Evolutionary conservation across 1,140 invertebrate species (phyloP).

Genomic region (Megalopta genalis): DNA sequence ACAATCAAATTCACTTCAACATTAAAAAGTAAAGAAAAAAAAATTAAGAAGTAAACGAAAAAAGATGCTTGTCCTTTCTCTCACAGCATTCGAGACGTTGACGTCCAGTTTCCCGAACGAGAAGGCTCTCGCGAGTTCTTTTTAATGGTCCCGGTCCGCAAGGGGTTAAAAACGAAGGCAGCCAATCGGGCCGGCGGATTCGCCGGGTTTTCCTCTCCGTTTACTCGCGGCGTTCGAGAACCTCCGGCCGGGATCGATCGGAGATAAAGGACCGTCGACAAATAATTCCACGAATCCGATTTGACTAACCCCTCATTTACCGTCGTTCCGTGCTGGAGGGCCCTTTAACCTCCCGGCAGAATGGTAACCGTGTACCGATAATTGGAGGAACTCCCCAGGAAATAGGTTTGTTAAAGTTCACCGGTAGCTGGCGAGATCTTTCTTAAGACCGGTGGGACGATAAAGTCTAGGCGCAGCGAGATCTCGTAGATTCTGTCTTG

Average conservation of each 20-base stretch:
- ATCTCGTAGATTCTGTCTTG: conserved; percentile 58
- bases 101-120: no score
- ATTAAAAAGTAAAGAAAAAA: no score
- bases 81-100: no score
- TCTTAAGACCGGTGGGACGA: conserved; percentile 41
- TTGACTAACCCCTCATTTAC: conserved; percentile 1
- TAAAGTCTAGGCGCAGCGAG: conserved; percentile 54
- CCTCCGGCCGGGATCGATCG: background rate
- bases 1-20: no score
- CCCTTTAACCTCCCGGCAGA: background rate
- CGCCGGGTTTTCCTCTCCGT: background rate
- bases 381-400: conserved; percentile 52
- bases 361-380: conserved; percentile 30
- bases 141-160: no score
- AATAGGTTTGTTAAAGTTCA: conserved; percentile 62
- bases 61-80: no score
- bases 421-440: conserved; percentile 39
- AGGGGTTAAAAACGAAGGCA: no score
- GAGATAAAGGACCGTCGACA: background rate
- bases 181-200: no score
- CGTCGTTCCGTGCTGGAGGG: background rate
- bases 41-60: no score
- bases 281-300: background rate
- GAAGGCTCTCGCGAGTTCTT: no score
- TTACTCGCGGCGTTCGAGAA: background rate